Base-by-base conservation (phyloP, 1,140 invertebrate species). In the Armadillidium nasatum region DNA sequence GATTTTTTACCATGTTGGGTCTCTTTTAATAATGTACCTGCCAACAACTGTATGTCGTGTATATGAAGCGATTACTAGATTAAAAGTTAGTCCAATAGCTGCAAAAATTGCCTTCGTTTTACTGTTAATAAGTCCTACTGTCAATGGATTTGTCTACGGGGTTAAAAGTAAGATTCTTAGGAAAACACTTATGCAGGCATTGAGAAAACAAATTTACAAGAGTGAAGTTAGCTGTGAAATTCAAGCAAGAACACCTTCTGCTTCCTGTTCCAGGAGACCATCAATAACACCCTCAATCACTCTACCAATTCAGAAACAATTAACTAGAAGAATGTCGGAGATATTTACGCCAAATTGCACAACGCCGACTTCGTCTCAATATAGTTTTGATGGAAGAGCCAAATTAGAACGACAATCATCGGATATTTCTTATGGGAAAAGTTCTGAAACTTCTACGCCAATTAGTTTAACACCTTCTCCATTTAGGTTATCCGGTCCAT, bases 91-190 rank as follows among this genome's bases (percentile, higher is more conserved):
- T 13, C 83, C 86, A 22, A 81, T 91, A n/a, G 87, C 89, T 23
- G 87, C 89, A 15, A 78, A 90, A 19, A 88, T 89, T 7, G 88
- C 88, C 11, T 85, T 88, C 77, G 73, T 72, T 0, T 85, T 93
- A 6, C 84, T 93, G n/a, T 88, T 89, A 2, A 89, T 88, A 54
- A 90, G 91, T 10, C 89, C 91, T 7, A 88, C 89, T 0, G 86
- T 92, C 44, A 93, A 93, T 82, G 90, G 89, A 6, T 87, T 93
- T 22, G 85, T 93, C 7, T 93, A 94, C 84, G 92, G 92, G 21
- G 87, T 93, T 50, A 90, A 91, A 82, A 92, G 89, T 82, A 89
- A 90, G 84, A 87, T 86, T 11, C 60, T 84, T n/a, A 86, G 89
- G 78, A 89, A 90, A 82, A 90, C 90, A 60, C 89, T 93, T 74